Evolutionary conservation across 2,888 invertebrate genomes (phyloP), one percentile per base, ranked within the genome.

Genomic region (Ametastegia equiseti): DNA sequence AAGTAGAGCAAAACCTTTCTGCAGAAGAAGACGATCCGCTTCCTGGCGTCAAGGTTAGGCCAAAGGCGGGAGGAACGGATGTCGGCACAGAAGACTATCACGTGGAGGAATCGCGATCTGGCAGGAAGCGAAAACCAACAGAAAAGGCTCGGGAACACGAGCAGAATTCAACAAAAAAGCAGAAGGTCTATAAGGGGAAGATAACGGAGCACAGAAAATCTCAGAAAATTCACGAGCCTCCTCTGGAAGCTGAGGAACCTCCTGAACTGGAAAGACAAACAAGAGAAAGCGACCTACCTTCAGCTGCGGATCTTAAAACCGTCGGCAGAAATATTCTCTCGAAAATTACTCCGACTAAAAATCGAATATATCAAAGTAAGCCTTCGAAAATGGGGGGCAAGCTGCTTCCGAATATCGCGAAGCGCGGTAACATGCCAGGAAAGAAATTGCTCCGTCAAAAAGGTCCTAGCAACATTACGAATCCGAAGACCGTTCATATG

Each of bases 81-180:
- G 9, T 36, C 0, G 27, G 19, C 30, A n/a, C 80, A 57, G 39
- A 82, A 81, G 80, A 80, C 50, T 2, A 85, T 9, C 83, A 87
- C 67, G 7, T 82, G 7, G 91, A 91, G 33, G 91, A 90, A 39
- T 88, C 90, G 1, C 86, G 91, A 69, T 91, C 91, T 0, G 91
- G 91, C 5, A 89, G 92, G 54, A 92, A 91, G 80, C 85, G 91
- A 3, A 92, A 91, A 78, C 88, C 88, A 0, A 92, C 92, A 0
- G 92, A 91, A 71, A 91, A 90, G 80, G 91, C 91, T 0, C 87
- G 90, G 1, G 90, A 90, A 47, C 89, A 90, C 71, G 90, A 90
- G 82, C 87, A 90, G 45, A 87, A 85, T 19, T 87, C 85, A n/a
- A 86, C 89, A 11, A 92, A 91, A 81, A 87, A 91, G 1, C 88